Evolutionary conservation across 2,888 invertebrate species (phyloP).

Genomic region (Horisme vitalbata): DNA sequence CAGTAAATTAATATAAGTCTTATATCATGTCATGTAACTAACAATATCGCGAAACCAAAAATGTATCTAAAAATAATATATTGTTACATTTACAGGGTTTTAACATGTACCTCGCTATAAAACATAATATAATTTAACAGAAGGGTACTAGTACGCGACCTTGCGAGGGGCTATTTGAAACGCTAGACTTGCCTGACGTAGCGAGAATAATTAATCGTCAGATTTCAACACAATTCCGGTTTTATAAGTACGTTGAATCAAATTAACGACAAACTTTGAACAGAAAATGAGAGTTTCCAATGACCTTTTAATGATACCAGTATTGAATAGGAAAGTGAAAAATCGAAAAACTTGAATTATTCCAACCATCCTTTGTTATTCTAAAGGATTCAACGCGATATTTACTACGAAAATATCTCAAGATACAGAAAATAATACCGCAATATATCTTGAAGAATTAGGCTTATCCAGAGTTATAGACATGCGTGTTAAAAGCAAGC

Average conservation of each 20-base stretch:
- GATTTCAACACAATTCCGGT: constrained; percentile 33
- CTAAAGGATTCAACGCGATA: too few species aligned
- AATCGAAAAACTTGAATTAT: neutral
- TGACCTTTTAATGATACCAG: neutral
- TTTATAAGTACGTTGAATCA: constrained; percentile 21
- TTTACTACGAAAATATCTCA: too few species aligned
- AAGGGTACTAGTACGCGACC: constrained; percentile 25
- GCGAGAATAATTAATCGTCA: constrained; percentile 31
- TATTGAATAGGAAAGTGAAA: neutral
- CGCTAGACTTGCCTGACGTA: constrained; percentile 28
- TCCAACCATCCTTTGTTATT: too few species aligned
- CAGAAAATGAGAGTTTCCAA: neutral
- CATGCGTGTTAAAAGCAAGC: too few species aligned
- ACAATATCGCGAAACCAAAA: too few species aligned
- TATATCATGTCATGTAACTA: neutral
- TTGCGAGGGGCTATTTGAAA: constrained; percentile 31
- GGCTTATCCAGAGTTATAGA: too few species aligned
- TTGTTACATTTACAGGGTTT: neutral
- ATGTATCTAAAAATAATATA: too few species aligned
- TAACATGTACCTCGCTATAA: neutral
- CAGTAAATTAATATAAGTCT: neutral
- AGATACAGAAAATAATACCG: too few species aligned
- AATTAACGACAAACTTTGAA: constrained; percentile 4
- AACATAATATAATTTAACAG: constrained; percentile 19
- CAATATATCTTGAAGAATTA: too few species aligned